phyloP scores from a whole-genome alignment of 2,797 vertebrate species.

The Parotocinclus haroldoi region DNA sequence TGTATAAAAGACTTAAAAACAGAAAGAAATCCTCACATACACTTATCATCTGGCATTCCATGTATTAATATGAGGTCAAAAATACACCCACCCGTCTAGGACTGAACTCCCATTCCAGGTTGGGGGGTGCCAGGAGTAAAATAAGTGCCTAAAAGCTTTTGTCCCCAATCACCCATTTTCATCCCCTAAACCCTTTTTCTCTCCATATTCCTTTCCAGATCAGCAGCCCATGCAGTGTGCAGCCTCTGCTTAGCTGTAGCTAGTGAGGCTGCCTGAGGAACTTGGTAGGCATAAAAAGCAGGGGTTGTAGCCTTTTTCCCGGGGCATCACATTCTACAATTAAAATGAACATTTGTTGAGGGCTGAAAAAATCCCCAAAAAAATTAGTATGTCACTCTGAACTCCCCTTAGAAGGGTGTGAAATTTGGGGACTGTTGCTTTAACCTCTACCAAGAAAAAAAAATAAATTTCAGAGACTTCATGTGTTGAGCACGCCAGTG shows the following conservation, averaged over 20 bases:
- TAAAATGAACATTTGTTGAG: slow-evolving; percentile 69
- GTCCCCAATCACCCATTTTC: slow-evolving; percentile 53
- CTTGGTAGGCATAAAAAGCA: slow-evolving; percentile 71
- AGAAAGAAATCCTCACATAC: slow-evolving; percentile 50
- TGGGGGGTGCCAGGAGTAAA: slow-evolving; percentile 58
- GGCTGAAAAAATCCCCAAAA: slow-evolving; percentile 72
- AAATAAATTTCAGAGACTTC: slow-evolving; percentile 62
- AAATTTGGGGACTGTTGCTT: slow-evolving; percentile 54
- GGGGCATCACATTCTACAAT: slow-evolving; percentile 79
- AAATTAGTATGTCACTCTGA: slow-evolving; percentile 51
- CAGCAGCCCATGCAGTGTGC: slow-evolving; percentile 63
- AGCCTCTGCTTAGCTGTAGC: slow-evolving; percentile 69
- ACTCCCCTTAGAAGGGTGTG: slow-evolving; percentile 52
- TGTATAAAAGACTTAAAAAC: slow-evolving; percentile 26
- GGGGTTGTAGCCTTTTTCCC: slow-evolving; percentile 77
- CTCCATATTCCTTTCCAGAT: slow-evolving; percentile 59
- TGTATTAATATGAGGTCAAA: slow-evolving; percentile 59
- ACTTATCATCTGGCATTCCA: slow-evolving; percentile 57
- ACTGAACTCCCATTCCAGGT: slow-evolving; percentile 61
- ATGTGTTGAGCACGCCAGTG: slow-evolving; percentile 59
- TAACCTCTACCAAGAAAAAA: slow-evolving; percentile 59
- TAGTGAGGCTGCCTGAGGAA: slow-evolving; percentile 66
- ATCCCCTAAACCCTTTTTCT: slow-evolving; percentile 58
- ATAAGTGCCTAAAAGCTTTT: slow-evolving; percentile 58
- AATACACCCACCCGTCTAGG: slow-evolving; percentile 62